phyloP scores from a whole-genome alignment of 1,140 invertebrate species.

The Eupeodes corollae region DNA sequence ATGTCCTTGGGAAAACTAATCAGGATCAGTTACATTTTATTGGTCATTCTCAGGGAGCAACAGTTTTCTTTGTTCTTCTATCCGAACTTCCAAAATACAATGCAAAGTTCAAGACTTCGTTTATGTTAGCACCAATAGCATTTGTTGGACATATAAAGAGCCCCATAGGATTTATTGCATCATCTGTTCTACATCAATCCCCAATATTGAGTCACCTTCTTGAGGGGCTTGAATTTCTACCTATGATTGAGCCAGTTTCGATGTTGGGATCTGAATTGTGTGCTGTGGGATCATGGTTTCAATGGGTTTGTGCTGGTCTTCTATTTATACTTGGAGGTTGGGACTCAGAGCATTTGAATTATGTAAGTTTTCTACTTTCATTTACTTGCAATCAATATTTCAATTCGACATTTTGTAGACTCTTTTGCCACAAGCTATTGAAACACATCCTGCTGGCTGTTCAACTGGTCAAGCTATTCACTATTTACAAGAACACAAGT shows the following conservation, averaged over 20 bases:
- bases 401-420: conserved; percentile 27
- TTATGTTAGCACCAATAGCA: conserved; percentile 46
- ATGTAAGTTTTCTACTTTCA: background rate
- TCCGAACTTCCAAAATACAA: conserved; percentile 43
- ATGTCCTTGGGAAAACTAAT: conserved; percentile 44
- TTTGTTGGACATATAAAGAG: conserved; percentile 24
- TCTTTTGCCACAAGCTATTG: conserved; percentile 34
- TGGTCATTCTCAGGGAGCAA: conserved; percentile 48
- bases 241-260: no score
- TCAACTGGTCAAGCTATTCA: conserved; percentile 41
- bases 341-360: conserved; percentile 22
- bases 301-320: conserved; percentile 40
- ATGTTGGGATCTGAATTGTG: conserved; percentile 35
- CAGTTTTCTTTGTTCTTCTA: conserved; percentile 40
- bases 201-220: no score
- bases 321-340: conserved; percentile 42
- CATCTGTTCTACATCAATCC: no score
- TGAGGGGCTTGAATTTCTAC: no score
- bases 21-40: conserved; percentile 31
- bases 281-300: conserved; percentile 21
- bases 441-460: conserved; percentile 39
- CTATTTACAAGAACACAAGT: conserved; percentile 38
- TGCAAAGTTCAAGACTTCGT: conserved; percentile 40
- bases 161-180: no score
- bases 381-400: no score